Percentiles rank a stretch among this genome's conserved stretches.
Conservation (phyloP, 2,113 vertebrate genomes). For the Lepus timidus region DNA sequence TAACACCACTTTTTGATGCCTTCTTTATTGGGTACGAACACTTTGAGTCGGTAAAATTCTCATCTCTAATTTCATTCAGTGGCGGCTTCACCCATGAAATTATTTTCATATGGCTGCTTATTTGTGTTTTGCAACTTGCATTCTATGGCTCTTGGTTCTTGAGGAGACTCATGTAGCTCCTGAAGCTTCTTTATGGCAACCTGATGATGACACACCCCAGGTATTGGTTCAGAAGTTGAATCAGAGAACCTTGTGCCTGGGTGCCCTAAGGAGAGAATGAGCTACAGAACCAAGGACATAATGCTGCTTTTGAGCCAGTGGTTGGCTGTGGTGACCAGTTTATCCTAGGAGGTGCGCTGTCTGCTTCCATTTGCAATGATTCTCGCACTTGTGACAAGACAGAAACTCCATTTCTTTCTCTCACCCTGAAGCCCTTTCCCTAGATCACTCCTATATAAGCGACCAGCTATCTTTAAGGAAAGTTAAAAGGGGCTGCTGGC, state of each 20-base stretch:
- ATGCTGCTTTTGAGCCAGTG: fast-evolving
- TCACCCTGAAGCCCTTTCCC: background rate
- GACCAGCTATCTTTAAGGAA: background rate
- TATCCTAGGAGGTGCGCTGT: fast-evolving
- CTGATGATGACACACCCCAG: no score
- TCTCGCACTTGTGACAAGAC: background rate
- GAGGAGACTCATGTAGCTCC: background rate
- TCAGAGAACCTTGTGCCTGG: background rate
- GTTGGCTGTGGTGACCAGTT: fast-evolving
- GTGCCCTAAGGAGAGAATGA: background rate
- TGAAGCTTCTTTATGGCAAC: background rate
- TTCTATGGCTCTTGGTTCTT: background rate
- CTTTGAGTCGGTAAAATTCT: background rate
- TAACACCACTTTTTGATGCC: background rate
- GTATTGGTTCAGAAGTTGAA: background rate
- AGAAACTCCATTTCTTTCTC: background rate
- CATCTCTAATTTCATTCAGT: background rate
- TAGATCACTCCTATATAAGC: background rate
- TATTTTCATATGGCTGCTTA: background rate
- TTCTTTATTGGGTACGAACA: background rate
- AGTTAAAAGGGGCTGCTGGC: background rate
- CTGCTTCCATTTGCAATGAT: background rate
- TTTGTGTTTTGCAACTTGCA: background rate
- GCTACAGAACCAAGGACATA: background rate
- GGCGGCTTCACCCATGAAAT: no score